phyloP scores from a whole-genome alignment of 2,113 vertebrate genomes.

The Electrona antarctica region DNA sequence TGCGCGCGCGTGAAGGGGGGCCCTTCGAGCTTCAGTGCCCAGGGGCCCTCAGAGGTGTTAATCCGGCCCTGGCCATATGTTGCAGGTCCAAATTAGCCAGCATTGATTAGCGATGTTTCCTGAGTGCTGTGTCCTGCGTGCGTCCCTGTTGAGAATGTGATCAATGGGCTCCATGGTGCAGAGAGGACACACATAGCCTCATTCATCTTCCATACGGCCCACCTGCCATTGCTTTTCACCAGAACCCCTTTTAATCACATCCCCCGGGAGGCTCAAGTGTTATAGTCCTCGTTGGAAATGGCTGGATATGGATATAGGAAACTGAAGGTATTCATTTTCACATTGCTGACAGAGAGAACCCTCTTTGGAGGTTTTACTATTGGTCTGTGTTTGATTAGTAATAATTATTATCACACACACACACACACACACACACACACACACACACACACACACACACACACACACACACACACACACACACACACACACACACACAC shows the following conservation, averaged over 20 bases:
- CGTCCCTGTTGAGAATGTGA: slow-evolving; percentile 24
- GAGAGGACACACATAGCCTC: slow-evolving; percentile 41
- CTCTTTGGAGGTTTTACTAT: background rate
- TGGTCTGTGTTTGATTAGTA: too few species aligned
- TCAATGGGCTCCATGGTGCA: slow-evolving; percentile 50
- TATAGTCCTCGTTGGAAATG: slow-evolving; percentile 28
- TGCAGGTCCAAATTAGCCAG: slow-evolving; percentile 29
- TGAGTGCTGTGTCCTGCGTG: slow-evolving; percentile 9
- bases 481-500: too few species aligned
- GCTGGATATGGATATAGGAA: slow-evolving; percentile 17
- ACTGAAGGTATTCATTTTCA: slow-evolving; percentile 16
- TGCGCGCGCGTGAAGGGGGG: too few species aligned
- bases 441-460: too few species aligned
- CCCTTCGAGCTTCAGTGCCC: too few species aligned
- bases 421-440: too few species aligned
- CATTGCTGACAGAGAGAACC: background rate
- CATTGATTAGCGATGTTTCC: slow-evolving; percentile 41
- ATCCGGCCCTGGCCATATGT: background rate
- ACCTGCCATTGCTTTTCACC: slow-evolving; percentile 36
- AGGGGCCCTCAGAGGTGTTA: too few species aligned
- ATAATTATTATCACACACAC: too few species aligned
- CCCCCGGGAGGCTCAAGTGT: slow-evolving; percentile 45
- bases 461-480: too few species aligned
- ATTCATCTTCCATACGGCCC: slow-evolving; percentile 58
- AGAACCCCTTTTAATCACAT: slow-evolving; percentile 58